Base-by-base conservation (phyloP, 2,113 vertebrate genomes). In the Glaucidium brasilianum region DNA sequence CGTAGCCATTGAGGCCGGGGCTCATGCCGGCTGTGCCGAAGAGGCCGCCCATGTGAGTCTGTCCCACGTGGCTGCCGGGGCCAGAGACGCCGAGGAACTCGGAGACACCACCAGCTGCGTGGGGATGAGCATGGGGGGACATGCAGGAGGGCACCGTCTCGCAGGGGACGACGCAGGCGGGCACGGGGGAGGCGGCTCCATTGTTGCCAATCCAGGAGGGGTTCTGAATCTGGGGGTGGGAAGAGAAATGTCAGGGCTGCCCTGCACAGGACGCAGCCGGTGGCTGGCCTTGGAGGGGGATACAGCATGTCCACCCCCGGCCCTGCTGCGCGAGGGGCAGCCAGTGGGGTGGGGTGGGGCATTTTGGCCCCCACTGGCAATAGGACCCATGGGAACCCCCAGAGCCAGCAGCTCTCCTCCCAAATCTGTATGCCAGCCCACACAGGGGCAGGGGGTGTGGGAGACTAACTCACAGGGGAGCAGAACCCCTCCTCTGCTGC, bases 141-240 rank as follows among this genome's bases (percentile, higher is more conserved):
- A 99, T 99, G 96, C 99, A 99, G 92, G 99, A 98, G 6, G 99
- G 98, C 97, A 99, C 98, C 0, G 99, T 98, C 98, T 99, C 99
- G 8, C 99, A 99, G 92, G 99, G 99, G 25, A 99, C 99, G 3
- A 99, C 99, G 1, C 99, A 99, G 85, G 99, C 99, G 0, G 99
- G 99, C 86, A 99, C 99, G 0, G 99, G 99, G 4, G 99, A 99
- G 1, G 99, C 99, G 0, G 98, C 99, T 11, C 99, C 99, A 0
- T 98, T 98, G 97, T 99, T 98, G 52, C 99, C 98, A 1, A 99
- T 99, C 99, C 99, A 99, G 47, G 99, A 99, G 0, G 99, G 99
- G 83, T 99, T 99, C 98, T 99, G 99, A 93, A 99, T 99, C 99
- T 99, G 98, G 7, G 11, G 52, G 55, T 82, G 96, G 68, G 89